Conservation (phyloP, 2,797 vertebrate genomes). For the Rhinogobio ventralis region DNA sequence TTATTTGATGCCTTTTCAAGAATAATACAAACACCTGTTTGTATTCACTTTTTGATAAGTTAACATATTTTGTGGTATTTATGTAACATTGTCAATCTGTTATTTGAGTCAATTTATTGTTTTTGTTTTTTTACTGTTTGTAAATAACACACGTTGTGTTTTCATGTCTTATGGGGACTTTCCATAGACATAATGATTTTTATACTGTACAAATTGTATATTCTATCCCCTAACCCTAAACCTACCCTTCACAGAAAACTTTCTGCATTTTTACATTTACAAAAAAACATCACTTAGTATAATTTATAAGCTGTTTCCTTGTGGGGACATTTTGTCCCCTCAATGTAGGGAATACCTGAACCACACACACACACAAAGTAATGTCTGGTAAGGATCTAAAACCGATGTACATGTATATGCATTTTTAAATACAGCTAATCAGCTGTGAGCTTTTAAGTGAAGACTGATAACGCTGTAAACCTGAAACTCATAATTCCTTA, state of each 20-base stretch:
- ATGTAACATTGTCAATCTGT: not conserved
- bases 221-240: not conserved
- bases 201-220: no score
- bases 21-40: not conserved
- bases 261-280: not conserved
- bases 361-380: not conserved
- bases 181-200: no score
- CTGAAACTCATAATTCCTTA: not conserved
- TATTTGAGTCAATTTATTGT: not conserved
- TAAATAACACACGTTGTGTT: not conserved
- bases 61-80: slow-evolving; percentile 17
- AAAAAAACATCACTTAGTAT: not conserved
- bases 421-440: slow-evolving; percentile 4
- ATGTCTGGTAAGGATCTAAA: not conserved
- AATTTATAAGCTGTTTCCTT: not conserved
- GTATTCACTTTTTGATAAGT: slow-evolving; percentile 10
- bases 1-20: slow-evolving; percentile 1
- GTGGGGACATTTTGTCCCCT: not conserved
- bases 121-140: not conserved
- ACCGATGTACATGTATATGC: not conserved
- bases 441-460: not conserved
- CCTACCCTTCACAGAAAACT: not conserved
- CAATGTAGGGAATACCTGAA: not conserved
- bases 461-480: not conserved
- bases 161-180: no score